A percentile compares a stretch with the other conserved stretches of the same genome.
These are phyloP conservation scores for Phaethornis superciliosus DNA, from an alignment of 2,113 vertebrate genomes.

Conservation along the genomic window DNA sequence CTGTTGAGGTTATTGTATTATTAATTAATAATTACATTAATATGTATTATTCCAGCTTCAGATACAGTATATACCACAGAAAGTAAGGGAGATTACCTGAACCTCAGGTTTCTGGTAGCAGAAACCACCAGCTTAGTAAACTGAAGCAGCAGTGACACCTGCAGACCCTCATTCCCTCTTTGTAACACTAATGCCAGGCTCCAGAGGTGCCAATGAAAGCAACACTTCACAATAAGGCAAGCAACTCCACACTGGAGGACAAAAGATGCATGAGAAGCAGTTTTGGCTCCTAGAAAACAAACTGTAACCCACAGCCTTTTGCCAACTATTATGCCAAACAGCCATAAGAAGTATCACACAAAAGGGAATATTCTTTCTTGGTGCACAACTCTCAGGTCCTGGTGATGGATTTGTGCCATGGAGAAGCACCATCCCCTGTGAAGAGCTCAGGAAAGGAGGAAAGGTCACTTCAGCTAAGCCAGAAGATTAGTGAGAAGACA, in stretches of 20 bases:
- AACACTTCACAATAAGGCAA: background rate
- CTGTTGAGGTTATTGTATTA: background rate
- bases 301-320: background rate
- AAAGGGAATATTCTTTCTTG: background rate
- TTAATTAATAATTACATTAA: too few species aligned
- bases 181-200: background rate
- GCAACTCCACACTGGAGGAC: background rate
- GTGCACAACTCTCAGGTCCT: background rate
- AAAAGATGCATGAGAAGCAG: background rate
- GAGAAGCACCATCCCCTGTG: background rate
- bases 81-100: background rate
- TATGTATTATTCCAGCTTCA: background rate
- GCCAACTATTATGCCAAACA: background rate
- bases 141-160: background rate
- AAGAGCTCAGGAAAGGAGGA: background rate
- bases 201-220: background rate
- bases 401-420: too few species aligned
- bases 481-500: accelerated
- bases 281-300: background rate
- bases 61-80: accelerated
- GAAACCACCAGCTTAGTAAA: background rate
- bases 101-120: background rate
- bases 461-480: background rate
- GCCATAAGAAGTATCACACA: background rate
- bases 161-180: background rate